Base-by-base conservation (phyloP, 2,797 vertebrate genomes). In the Schizopygopsis malacanthus region DNA sequence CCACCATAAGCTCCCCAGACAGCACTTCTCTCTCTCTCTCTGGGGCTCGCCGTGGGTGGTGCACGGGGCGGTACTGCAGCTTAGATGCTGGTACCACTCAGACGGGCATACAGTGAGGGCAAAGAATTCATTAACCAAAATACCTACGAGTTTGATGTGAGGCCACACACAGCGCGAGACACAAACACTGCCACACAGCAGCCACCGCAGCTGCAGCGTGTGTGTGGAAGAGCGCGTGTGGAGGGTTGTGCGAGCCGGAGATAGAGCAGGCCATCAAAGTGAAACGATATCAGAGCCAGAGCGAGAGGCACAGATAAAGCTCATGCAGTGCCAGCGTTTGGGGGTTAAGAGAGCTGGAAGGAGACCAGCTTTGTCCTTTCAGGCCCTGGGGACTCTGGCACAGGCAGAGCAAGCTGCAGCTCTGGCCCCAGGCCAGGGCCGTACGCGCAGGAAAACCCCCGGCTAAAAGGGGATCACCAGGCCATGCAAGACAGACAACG, bases 351-450 rank as follows among this genome's bases (percentile, higher is more conserved):
- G 80, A 75, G 82, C 90, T 95, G 95, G 95, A 93, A 7, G 28
- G 56, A 88, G 89, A 92, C 95, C 94, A 96, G 95, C 94, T 95
- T 95, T 96, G 95, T 96, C 94, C 94, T 81, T 56, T 52, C 16
- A 82, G 80, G 84, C 90, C 93, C 93, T 89, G 87, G 91, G 92
- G 92, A 93, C 89, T 89, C 90, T 93, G 94, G 93, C 92, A 94
- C 87, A 91, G 92, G 91, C 92, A 90, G 91, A 91, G 91, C 86
- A 91, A 89, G 91, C 90, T 92, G 91, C 92, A 89, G 89, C 86
- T 90, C 91, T 96, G 95, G 95, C 91, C 81, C 71, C 1, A 67
- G 52, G 93, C 95, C 95, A 95, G 92, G 89, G 93, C 91, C 89
- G 88, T 75, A 88, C 90, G 87, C 88, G 90, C 90, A 92, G 94